A percentile compares a stretch with the other conserved stretches of the same genome.
These are phyloP conservation scores for Aplodontia rufa DNA, from an alignment of 2,113 vertebrate species.

Conservation along the genomic window DNA sequence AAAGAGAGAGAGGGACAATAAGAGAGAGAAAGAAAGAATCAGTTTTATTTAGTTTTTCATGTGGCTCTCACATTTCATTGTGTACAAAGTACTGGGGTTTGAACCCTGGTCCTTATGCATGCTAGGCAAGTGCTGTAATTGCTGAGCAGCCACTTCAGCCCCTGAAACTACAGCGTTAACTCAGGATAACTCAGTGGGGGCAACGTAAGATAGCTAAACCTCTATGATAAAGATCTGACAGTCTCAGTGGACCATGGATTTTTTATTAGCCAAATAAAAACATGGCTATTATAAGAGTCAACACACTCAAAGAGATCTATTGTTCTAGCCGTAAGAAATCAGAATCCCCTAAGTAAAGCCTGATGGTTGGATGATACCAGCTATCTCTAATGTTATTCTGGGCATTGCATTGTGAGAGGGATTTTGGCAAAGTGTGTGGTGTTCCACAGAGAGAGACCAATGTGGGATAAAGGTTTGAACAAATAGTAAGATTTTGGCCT, in stretches of 20 bases:
- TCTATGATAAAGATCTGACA: not conserved
- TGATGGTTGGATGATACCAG: not conserved
- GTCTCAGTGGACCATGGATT: not conserved
- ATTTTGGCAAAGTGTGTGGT: not conserved
- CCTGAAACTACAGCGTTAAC: not conserved
- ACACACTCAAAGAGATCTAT: not conserved
- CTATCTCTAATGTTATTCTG: not conserved
- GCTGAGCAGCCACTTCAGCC: no score
- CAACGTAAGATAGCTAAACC: not conserved
- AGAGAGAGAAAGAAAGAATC: no score
- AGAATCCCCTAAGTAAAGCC: not conserved
- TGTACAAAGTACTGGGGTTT: no score
- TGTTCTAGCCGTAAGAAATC: not conserved
- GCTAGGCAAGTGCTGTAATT: no score
- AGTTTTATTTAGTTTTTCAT: no score
- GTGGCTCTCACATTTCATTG: no score
- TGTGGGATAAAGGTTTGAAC: not conserved
- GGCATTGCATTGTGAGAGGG: not conserved
- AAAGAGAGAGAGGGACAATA: no score
- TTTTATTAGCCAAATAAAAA: not conserved
- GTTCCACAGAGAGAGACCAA: not conserved
- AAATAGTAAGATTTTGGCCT: not conserved
- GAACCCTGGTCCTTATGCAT: no score
- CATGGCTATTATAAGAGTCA: not conserved
- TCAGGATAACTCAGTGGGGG: not conserved